A percentile compares a stretch with the other conserved stretches of the same genome.
These are phyloP conservation scores for Motacilla alba DNA, from an alignment of 2,113 vertebrate genomes.

Conservation along the genomic window DNA sequence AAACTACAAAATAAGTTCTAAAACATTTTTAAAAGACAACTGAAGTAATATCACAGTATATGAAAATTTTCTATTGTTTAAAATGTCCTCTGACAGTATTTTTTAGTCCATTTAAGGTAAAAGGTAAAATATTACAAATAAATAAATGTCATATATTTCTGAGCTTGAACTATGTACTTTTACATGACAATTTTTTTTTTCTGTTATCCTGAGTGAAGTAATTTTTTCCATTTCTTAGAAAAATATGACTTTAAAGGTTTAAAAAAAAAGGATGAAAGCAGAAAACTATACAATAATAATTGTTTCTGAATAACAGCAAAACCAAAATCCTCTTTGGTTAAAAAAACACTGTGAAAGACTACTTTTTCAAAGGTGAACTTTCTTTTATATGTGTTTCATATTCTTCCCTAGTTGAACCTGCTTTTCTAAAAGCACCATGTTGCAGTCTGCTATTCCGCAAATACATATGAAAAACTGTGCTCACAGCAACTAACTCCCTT, in stretches of 20 bases:
- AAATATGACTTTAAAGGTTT: neutral
- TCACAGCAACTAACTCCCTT: neutral
- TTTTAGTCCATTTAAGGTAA: neutral
- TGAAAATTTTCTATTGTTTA: neutral
- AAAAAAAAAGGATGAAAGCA: neutral
- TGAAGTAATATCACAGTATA: neutral
- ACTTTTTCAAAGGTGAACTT: neutral
- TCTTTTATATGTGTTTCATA: neutral
- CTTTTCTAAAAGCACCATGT: neutral
- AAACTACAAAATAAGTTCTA: neutral
- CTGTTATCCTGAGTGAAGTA: neutral
- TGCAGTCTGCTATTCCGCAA: neutral
- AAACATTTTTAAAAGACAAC: conserved; percentile 2
- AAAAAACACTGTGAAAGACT: neutral
- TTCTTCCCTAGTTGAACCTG: neutral
- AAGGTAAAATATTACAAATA: neutral
- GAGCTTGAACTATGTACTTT: neutral
- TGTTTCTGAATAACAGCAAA: neutral
- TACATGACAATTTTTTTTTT: neutral
- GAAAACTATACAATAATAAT: neutral
- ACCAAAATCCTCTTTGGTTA: neutral
- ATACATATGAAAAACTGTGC: neutral
- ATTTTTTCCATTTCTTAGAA: neutral
- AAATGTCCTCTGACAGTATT: neutral
- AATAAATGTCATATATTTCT: neutral